Base-by-base conservation (phyloP, 2,797 vertebrate genomes). In the Phoxinus dragarum region DNA sequence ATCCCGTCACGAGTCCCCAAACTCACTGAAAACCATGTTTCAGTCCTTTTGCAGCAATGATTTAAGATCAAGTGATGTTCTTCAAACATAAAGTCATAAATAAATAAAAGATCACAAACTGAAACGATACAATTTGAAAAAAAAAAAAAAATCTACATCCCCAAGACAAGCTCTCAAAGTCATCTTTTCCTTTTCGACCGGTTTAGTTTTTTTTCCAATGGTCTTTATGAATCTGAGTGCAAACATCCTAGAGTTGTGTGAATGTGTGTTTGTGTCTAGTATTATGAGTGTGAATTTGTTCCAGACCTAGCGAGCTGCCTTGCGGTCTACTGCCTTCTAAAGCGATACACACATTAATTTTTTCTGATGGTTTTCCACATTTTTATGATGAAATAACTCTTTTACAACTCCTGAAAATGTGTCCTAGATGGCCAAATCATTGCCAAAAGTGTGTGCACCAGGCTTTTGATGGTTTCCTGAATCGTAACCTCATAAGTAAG, bases 21-120 rank as follows among this genome's bases (percentile, higher is more conserved):
- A 54, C 16, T 83, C 85, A 90, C 89, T 92, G 91, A 92, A 93
- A 93, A 92, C 87, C 90, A 88, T 84, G 91, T 92, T 93, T 90
- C 93, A 94, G 94, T 94, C 90, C 88, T 68, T 93, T 91, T 94
- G 94, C 93, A 94, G 93, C 94, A 94, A 90, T 93, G 90, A 87
- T 89, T 88, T 91, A 79, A 89, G 92, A 92, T 93, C 90, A 90
- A 91, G 88, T 90, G 91, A 92, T 92, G 89, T 92, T 93, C 89
- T 91, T 92, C 89, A 91, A 90, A 93, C 92, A 93, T 86, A 93
- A 94, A 92, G 74, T 87, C 88, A 90, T 93, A 92, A 93, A 89
- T 88, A 93, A 92, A 94, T 61, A 38, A 75, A 68, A 42, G 61
- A 66, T 16, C 8, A 3, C 38, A 78, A 23, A 95, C 93, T 91